Base-by-base conservation (phyloP, 1,140 invertebrate species). In the Panulirus ornatus region DNA sequence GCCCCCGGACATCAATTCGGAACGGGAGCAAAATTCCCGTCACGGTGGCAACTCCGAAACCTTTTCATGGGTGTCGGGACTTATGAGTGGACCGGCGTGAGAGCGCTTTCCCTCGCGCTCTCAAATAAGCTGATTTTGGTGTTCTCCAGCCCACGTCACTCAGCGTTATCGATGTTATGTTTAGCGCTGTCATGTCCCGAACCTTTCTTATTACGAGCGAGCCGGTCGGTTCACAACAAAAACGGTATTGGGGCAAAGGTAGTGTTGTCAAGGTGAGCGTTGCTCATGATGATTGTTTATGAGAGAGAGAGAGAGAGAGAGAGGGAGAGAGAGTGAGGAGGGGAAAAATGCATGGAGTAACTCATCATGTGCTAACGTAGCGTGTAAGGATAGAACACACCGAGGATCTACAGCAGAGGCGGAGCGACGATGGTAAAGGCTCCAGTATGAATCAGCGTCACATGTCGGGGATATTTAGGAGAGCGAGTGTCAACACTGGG, bases 161-260 rank as follows among this genome's bases (percentile, higher is more conserved):
- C 75, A 47, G 1, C 75, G 40, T 47, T 78, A 78, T 47, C 27
- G n/a, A 42, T 47, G n/a, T 27, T 40, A 44, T 42, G 75, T 22
- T 78, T 42, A 34, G 75, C 75, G 40, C 38, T 44, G 36, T 78
- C 2, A 78, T 44, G 75, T 78, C 75, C 75, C 40, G 40, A 47
- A 78, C 75, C 75, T 78, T 78, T 78, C 75, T 44, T 78, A 78
- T 78, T 78, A 78, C 44, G 44, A 78, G 75, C 75, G 75, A 78
- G 75, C 75, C 75, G 75, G 75, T 44, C 75, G 75, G 75, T 47
- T 47, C 40, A 78, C 75, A 78, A 78, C 75, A 78, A 78, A 78
- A 78, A 78, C 40, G 75, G 75, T 78, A 78, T 78, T 78, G 75
- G n/a, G 44, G 75, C 58, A 11, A 5, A n/a, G 58, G 58, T 66